Conservation (phyloP, 2,113 vertebrate species). For the Etheostoma spectabile region DNA sequence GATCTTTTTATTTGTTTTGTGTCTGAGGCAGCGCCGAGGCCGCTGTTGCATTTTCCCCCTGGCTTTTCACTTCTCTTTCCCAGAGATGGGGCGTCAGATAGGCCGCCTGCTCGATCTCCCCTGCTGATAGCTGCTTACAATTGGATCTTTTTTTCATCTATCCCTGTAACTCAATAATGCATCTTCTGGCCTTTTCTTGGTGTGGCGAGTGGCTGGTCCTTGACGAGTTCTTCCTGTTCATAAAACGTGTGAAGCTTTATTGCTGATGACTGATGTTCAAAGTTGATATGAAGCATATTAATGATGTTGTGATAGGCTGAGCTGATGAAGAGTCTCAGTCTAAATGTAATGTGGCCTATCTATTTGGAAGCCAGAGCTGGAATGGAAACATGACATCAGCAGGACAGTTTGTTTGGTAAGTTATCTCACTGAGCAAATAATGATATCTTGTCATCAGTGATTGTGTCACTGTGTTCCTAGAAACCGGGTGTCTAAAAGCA, state of each 20-base stretch:
- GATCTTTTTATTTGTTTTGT: slow-evolving; percentile 87
- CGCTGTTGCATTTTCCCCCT: slow-evolving; percentile 68
- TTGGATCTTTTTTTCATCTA: slow-evolving; percentile 80
- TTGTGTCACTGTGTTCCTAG: slow-evolving; percentile 55
- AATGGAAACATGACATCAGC: slow-evolving; percentile 32
- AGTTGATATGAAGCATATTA: slow-evolving; percentile 69
- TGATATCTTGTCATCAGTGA: slow-evolving; percentile 36
- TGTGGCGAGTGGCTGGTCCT: slow-evolving; percentile 63
- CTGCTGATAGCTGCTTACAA: slow-evolving; percentile 80
- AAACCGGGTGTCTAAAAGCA: slow-evolving; percentile 7
- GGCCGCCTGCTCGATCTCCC: slow-evolving; percentile 79
- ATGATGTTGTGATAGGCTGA: slow-evolving; percentile 43
- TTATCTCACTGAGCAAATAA: slow-evolving; percentile 45
- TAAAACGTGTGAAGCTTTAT: slow-evolving; percentile 72
- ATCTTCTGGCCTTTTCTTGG: slow-evolving; percentile 58
- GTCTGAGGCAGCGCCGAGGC: slow-evolving; percentile 80
- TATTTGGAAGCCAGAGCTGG: slow-evolving; percentile 17
- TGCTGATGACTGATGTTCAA: slow-evolving; percentile 68
- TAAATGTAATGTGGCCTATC: not conserved
- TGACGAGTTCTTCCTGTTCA: slow-evolving; percentile 82
- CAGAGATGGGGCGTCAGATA: slow-evolving; percentile 85
- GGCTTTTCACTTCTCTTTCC: slow-evolving; percentile 83
- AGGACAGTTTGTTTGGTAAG: slow-evolving; percentile 38
- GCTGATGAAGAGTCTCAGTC: not conserved
- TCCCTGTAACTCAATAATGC: slow-evolving; percentile 82